Evolutionary conservation across 2,888 invertebrate genomes (phyloP).

Genomic region (Onthophagus sagittarius): DNA sequence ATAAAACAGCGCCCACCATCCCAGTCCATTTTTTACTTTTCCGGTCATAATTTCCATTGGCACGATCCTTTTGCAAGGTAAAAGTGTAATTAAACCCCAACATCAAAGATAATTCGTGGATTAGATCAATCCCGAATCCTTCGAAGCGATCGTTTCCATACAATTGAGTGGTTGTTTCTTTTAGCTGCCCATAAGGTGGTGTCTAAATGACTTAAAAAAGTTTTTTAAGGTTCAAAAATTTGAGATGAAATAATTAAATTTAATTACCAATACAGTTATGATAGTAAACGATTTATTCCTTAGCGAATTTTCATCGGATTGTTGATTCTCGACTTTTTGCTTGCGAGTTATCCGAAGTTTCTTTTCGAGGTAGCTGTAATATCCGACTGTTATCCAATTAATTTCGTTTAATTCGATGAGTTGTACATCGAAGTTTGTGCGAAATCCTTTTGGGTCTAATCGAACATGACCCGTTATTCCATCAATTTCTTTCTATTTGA

Average conservation of each 20-base stretch:
- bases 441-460: slow-evolving; percentile 75
- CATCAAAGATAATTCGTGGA: slow-evolving; percentile 72
- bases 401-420: slow-evolving; percentile 61
- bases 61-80: slow-evolving; percentile 69
- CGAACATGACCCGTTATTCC: slow-evolving; percentile 74
- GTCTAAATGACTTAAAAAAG: slow-evolving; percentile 55
- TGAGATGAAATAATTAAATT: not conserved
- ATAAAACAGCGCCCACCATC: slow-evolving; percentile 66
- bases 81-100: slow-evolving; percentile 82
- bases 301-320: slow-evolving; percentile 57
- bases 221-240: not conserved
- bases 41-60: slow-evolving; percentile 65
- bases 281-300: slow-evolving; percentile 70
- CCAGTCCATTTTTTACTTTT: slow-evolving; percentile 67
- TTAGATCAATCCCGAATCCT: slow-evolving; percentile 85
- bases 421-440: slow-evolving; percentile 66
- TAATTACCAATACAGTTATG: slow-evolving; percentile 66
- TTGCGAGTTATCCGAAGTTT: slow-evolving; percentile 55
- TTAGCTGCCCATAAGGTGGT: slow-evolving; percentile 84
- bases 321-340: slow-evolving; percentile 14
- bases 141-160: slow-evolving; percentile 80
- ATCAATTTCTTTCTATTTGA: slow-evolving; percentile 57
- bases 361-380: slow-evolving; percentile 60
- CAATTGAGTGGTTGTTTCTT: slow-evolving; percentile 60
- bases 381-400: slow-evolving; percentile 64